Percentiles rank a stretch among this genome's conserved stretches.
phyloP scores from a whole-genome alignment of 2,888 invertebrate genomes.

The Lasioglossum oenotherae region DNA sequence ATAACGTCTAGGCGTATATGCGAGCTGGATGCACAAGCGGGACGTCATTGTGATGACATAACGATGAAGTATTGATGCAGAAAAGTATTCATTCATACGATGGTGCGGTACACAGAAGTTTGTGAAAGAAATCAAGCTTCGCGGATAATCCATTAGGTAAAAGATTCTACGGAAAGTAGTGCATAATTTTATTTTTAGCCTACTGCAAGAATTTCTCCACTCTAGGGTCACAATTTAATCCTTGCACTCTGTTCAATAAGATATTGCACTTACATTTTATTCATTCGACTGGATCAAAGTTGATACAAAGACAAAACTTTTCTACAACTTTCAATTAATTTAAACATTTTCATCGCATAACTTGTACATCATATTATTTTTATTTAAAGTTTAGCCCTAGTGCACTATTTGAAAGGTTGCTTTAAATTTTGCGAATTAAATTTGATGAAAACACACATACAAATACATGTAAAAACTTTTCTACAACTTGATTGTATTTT shows the following conservation, averaged over 20 bases:
- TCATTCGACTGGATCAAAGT: not conserved
- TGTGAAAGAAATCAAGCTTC: not conserved
- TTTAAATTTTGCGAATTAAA: not conserved
- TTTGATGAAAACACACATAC: not conserved
- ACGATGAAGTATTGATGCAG: constrained; percentile 18
- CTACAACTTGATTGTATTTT: too few relatives aligned
- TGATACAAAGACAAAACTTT: not conserved
- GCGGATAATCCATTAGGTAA: not conserved
- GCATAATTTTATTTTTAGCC: not conserved
- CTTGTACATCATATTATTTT: not conserved
- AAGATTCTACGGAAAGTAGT: not conserved
- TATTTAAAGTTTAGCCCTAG: not conserved
- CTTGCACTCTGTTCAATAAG: not conserved
- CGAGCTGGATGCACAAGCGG: constrained; percentile 26
- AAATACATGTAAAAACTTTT: too few relatives aligned
- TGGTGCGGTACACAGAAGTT: constrained; percentile 11
- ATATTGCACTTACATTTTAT: not conserved
- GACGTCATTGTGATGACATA: constrained; percentile 30
- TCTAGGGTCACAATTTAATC: not conserved
- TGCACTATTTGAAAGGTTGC: not conserved
- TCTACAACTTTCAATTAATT: not conserved
- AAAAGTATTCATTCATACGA: not conserved
- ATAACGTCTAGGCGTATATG: constrained; percentile 35
- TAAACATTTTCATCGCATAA: not conserved
- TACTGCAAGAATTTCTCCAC: not conserved